Evolutionary conservation across 2,797 vertebrate species (phyloP).

Genomic region (Denticeps clupeoides): DNA sequence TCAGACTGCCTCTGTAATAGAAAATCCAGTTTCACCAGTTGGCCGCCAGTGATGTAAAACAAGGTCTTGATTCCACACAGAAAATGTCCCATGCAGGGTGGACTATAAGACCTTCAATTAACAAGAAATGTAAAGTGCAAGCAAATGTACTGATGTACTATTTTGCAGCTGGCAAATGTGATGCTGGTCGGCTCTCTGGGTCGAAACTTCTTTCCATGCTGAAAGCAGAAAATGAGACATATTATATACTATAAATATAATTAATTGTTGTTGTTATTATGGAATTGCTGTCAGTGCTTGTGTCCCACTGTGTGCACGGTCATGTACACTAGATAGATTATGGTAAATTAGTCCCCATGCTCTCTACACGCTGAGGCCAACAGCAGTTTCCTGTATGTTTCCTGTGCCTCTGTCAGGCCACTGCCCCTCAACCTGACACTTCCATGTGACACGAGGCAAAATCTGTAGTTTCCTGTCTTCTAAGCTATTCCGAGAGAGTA

Average conservation of each 20-base stretch:
- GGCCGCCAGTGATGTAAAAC: background rate
- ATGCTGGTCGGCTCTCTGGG: conserved; percentile 33
- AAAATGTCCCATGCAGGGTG: background rate
- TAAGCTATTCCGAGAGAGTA: too few relatives aligned
- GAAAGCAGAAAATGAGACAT: background rate
- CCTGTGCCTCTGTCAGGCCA: conserved; percentile 41
- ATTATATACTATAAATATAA: too few relatives aligned
- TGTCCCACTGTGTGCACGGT: too few relatives aligned
- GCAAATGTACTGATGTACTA: conserved; percentile 30
- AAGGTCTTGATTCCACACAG: background rate
- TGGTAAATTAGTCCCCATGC: background rate
- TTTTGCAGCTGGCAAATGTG: conserved; percentile 43
- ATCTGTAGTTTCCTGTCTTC: conserved; percentile 42
- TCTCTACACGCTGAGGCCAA: conserved; percentile 15
- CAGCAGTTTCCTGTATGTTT: conserved; percentile 39
- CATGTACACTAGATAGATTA: too few relatives aligned
- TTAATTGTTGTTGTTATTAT: too few relatives aligned
- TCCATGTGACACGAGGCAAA: conserved; percentile 30
- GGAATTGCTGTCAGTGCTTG: too few relatives aligned
- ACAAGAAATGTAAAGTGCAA: conserved; percentile 50
- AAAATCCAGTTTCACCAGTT: background rate
- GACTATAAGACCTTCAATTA: conserved; percentile 3
- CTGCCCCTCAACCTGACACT: conserved; percentile 44
- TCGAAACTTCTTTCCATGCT: conserved; percentile 47
- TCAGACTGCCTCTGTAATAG: background rate